Base-by-base conservation (phyloP, 2,888 invertebrate species). In the Aphidius colemani region DNA sequence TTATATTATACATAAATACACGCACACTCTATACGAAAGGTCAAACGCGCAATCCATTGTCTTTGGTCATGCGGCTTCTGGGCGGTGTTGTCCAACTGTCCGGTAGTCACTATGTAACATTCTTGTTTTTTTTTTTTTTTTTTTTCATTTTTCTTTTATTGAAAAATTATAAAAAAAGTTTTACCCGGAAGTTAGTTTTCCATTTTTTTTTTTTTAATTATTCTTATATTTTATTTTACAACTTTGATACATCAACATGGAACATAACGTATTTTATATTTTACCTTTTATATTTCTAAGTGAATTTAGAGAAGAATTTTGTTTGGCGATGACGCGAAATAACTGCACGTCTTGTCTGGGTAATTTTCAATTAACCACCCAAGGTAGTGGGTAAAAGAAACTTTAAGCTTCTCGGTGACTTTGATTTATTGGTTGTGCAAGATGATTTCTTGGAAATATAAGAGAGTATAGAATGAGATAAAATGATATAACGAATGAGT, bases 331-430 rank as follows among this genome's bases (percentile, higher is more conserved):
- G 39, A 63, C 40, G 57, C 45, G 57, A 63, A 49, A 63, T 63
- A 57, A 50, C 53, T 53, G 45, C 53, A 58, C 63, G 57, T 63
- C 51, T 30, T 46, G 41, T 30, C 49, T 40, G 49, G 61, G 41
- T 55, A 56, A 61, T 61, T 61, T 61, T 61, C 61, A 61, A 61
- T 61, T 61, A 61, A 61, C 61, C 56, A 49, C 45, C 57, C 40
- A 55, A 18, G 56, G 61, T 61, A 53, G 43, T 41, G 43, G 61
- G 41, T 40, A 46, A 57, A 60, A 60, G 56, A 61, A 61, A 48
- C 45, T 45, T 45, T 2, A 30, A 30, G 30, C 30, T 30, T 30
- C 30, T 30, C 30, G 30, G 30, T 46, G 46, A 44, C 56, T 57
- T 57, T 57, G 56, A 57, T 57, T 57, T 57, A 57, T 57, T 45